Evolutionary conservation across 2,888 invertebrate genomes (phyloP), one percentile per base, ranked within the genome.

Genomic region (Tenthredo mesomela): DNA sequence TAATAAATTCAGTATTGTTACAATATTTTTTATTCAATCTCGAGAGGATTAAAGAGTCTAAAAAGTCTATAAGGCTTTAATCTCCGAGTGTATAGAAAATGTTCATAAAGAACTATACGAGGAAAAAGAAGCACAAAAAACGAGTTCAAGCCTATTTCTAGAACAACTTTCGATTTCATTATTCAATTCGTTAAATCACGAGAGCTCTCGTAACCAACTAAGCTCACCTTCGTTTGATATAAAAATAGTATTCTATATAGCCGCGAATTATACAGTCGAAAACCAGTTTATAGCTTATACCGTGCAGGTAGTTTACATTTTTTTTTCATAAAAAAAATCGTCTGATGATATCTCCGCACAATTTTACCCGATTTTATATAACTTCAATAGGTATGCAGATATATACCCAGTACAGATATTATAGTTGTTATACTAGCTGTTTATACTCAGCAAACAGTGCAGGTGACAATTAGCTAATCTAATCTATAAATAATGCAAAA

Each of bases 121-220:
- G 29, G 33, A 77, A 47, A 47, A 29, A 29, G 29, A 29, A 33
- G 25, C 2, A 1, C 5, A 25, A 75, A 54, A 78, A 58, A 21
- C 10, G 21, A 61, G 47, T 15, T 25, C 0, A 43, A 5, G 33
- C 18, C 15, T 40, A 80, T 80, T 80, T 80, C 58, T 40, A 80
- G 40, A 61, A 50, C n/a, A 29, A 58, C 80, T 80, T 61, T 80
- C 80, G 40, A 61, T 58, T 80, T 80, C 61, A 21, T 61, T 61
- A 61, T 58, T 50, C 58, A 10, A 61, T 61, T 61, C 21, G 58
- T 29, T n/a, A n/a, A 80, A 40, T 37, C 58, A 21, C 58, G 9
- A 61, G 10, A 80, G 10, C 61, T 58, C 50, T 15, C 15, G 29
- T 50, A 33, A 29, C 50, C 37, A 77, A 25, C 40, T 54, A 25